Evolutionary conservation across 2,797 vertebrate species (phyloP).

Genomic region (Xiphophorus birchmanni): DNA sequence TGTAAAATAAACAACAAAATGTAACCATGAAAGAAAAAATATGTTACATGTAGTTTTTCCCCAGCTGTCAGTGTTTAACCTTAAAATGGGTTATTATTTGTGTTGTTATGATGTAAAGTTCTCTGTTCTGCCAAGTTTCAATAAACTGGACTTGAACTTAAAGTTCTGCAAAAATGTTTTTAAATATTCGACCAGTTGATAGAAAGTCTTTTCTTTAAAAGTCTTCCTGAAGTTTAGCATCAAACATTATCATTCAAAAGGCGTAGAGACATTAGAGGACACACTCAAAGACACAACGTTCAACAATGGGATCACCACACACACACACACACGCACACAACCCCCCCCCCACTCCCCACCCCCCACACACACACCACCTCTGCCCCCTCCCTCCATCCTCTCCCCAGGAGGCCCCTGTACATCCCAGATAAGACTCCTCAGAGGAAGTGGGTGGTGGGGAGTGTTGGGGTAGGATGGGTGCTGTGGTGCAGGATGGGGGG

Average conservation of each 20-base stretch:
- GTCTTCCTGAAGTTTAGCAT: slow-evolving; percentile 27
- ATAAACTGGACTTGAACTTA: too few relatives aligned
- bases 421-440: slow-evolving; percentile 76
- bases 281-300: slow-evolving; percentile 62
- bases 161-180: neutral
- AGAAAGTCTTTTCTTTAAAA: neutral
- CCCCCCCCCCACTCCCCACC: too few relatives aligned
- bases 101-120: too few relatives aligned
- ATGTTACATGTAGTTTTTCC: too few relatives aligned
- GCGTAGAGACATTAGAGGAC: slow-evolving; percentile 63
- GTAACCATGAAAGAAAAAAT: too few relatives aligned
- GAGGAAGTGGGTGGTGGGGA: slow-evolving; percentile 48
- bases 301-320: slow-evolving; percentile 27
- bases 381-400: slow-evolving; percentile 60
- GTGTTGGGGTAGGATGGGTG: slow-evolving; percentile 26
- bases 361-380: slow-evolving; percentile 42
- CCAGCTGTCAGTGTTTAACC: too few relatives aligned
- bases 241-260: slow-evolving; percentile 33
- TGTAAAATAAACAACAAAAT: too few relatives aligned
- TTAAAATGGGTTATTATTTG: too few relatives aligned
- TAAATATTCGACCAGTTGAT: neutral
- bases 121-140: too few relatives aligned
- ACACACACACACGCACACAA: neutral
- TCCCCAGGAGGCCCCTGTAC: slow-evolving; percentile 78
- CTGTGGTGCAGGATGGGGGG: slow-evolving; percentile 1